Evolutionary conservation across 2,888 invertebrate genomes (phyloP), one percentile per base, ranked within the genome.

Genomic region (Sarcophaga rosellei): DNA sequence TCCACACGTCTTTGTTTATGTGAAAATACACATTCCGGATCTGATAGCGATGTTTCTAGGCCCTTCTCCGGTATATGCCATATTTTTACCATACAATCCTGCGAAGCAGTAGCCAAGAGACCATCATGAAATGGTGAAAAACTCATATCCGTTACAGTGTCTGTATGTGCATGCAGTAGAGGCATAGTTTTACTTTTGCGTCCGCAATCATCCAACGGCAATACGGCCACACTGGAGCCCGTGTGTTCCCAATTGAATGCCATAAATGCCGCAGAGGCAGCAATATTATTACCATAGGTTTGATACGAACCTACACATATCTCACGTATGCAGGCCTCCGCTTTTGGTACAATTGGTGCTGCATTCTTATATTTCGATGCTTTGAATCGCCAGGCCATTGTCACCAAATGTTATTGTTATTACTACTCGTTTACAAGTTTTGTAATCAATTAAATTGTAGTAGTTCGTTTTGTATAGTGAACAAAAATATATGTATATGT

Each of bases 341-440:
- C 98, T 93, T 98, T 99, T 61, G 98, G 98, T 91, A 98, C 96
- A 91, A 98, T 98, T 65, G 99, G 98, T 89, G 98, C 97, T 88
- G 99, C 98, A 96, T 99, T 99, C 95, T 99, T 99, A 94, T 98
- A 99, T 94, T 99, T 99, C 88, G 98, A 98, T 92, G 98, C 98
- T 95, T 99, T 98, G 94, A 99, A 99, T 94, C 98, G 95, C 97
- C 97, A 97, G 94, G 97, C 97, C 97, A 98, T 97, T 66, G 45
- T 89, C 73, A 76, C 57, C 76, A 62, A 21, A 35, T 70, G 65
- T 74, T 78, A 66, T 81, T 81, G 21, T 74, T 78, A 66, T 78
- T 81, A n/a, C 79, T 81, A n/a, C 79, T 85, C 72, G 62, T 69
- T 68, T 77, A 62, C 35, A 61, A 74, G 62, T 81, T n/a, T n/a